Percentiles rank a stretch among this genome's conserved stretches.
These are phyloP conservation scores for Diabrotica balteata DNA, from an alignment of 2,888 invertebrate genomes.

Conservation along the genomic window DNA sequence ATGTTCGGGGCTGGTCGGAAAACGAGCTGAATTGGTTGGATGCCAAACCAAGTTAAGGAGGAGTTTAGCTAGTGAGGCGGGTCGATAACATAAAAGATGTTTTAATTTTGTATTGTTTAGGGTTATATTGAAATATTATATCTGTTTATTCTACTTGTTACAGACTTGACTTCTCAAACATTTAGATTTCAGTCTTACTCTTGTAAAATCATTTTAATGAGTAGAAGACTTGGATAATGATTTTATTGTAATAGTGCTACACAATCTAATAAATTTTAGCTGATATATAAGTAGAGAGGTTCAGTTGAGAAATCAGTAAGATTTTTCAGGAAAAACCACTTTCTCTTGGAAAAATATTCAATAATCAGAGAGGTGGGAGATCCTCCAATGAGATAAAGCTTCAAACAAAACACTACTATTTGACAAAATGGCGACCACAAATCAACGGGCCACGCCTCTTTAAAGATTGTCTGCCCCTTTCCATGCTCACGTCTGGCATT, in stretches of 20 bases:
- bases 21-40: conserved; percentile 46
- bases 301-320: not conserved
- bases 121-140: conserved; percentile 40
- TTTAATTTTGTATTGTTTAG: conserved; percentile 48
- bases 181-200: conserved; percentile 14
- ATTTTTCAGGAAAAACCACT: conserved; percentile 5
- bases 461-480: conserved; percentile 62
- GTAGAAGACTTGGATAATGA: not conserved
- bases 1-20: conserved; percentile 49
- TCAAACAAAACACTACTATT: conserved; percentile 63
- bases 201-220: not conserved
- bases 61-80: conserved; percentile 40
- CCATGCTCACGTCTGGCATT: conserved; percentile 60
- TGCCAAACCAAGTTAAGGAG: conserved; percentile 43
- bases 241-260: not conserved
- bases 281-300: not conserved
- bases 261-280: not conserved
- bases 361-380: conserved; percentile 56
- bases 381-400: conserved; percentile 62
- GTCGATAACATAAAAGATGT: conserved; percentile 46
- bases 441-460: conserved; percentile 60
- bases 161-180: conserved; percentile 21
- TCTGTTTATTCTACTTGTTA: conserved; percentile 33
- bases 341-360: conserved; percentile 5
- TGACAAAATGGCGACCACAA: conserved; percentile 65